Percentiles rank a stretch among this genome's conserved stretches.
Evolutionary conservation across 2,113 vertebrate genomes (phyloP).

Genomic region (Labeo rohita): DNA sequence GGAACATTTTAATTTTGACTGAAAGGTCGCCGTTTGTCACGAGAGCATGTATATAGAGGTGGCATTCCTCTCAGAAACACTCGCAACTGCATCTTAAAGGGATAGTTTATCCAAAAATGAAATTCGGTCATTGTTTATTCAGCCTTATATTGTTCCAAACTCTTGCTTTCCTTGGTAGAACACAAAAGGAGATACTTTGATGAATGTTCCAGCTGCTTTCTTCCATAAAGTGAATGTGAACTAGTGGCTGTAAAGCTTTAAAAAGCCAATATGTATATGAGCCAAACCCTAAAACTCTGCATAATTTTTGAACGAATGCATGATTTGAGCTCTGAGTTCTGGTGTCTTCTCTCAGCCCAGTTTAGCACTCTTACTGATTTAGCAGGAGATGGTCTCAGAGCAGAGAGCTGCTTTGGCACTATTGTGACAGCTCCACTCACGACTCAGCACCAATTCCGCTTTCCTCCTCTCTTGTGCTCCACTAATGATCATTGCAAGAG

Average conservation of each 20-base stretch:
- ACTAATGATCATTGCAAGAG: slow-evolving; percentile 41
- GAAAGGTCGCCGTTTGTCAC: not conserved
- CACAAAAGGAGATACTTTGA: not conserved
- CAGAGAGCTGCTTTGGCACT: not conserved
- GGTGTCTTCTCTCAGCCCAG: not conserved
- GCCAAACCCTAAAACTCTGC: not conserved
- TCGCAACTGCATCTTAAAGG: not conserved
- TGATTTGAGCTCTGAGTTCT: not conserved
- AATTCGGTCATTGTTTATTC: not conserved
- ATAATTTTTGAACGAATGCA: not conserved
- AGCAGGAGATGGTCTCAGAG: slow-evolving; percentile 20
- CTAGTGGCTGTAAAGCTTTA: not conserved
- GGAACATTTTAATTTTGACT: slow-evolving; percentile 22
- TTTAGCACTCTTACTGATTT: slow-evolving; percentile 3
- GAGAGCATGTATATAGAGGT: no score
- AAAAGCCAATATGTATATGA: not conserved
- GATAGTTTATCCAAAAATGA: not conserved
- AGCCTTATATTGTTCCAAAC: not conserved
- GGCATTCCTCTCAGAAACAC: not conserved
- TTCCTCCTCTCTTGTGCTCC: not conserved
- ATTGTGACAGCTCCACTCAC: slow-evolving; percentile 24
- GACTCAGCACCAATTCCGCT: slow-evolving; percentile 31
- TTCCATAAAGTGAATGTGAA: not conserved
- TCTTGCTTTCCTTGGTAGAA: not conserved
- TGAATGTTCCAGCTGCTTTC: not conserved